Evolutionary conservation across 2,888 invertebrate genomes (phyloP).

Genomic region (Pelosia muscerda): DNA sequence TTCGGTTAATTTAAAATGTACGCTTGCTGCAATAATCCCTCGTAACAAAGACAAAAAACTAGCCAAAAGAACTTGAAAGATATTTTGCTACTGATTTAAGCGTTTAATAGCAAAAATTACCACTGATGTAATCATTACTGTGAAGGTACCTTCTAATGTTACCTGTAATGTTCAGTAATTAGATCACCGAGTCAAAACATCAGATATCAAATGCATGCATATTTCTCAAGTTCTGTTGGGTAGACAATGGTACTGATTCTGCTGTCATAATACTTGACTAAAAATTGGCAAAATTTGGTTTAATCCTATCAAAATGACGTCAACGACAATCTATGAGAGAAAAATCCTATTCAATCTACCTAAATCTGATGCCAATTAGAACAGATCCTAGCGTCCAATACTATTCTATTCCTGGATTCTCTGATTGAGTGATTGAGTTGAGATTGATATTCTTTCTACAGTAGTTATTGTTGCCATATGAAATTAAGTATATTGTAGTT

Average conservation of each 20-base stretch:
- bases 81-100: neutral
- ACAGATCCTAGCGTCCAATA: no score
- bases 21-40: neutral
- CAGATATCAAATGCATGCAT: constrained; percentile 1
- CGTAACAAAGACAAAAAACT: neutral
- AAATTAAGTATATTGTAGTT: neutral
- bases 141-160: neutral
- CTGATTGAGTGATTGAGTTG: no score
- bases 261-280: neutral
- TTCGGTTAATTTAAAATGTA: neutral
- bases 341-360: no score
- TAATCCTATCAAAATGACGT: no score
- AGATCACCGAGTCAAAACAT: neutral
- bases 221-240: constrained; percentile 23
- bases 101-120: neutral
- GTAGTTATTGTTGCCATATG: neutral
- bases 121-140: neutral
- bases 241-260: constrained; percentile 29
- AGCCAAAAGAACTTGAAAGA: neutral
- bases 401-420: no score
- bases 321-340: no score
- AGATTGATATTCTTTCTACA: neutral
- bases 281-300: no score
- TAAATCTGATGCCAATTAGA: no score
- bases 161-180: neutral